Conservation (phyloP, 2,113 vertebrate species). For the Bujurquina vittata region DNA sequence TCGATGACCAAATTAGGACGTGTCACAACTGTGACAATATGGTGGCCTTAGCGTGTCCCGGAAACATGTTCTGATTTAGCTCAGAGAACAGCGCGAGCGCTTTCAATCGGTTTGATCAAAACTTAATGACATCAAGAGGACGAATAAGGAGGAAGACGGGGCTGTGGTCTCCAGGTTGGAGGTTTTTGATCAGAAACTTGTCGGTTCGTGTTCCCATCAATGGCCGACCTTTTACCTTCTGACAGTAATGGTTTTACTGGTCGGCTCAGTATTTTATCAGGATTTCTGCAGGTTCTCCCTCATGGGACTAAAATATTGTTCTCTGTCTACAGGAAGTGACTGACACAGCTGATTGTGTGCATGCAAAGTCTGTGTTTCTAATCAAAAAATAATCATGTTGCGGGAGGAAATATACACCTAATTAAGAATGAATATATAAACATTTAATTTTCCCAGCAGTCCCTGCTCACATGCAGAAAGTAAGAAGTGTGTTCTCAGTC, state of each 20-base stretch:
- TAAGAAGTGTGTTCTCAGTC: background rate
- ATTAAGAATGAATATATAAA: background rate
- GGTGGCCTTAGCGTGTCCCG: background rate
- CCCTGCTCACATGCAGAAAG: background rate
- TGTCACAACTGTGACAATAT: background rate
- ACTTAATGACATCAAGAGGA: background rate
- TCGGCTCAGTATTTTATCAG: background rate
- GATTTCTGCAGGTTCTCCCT: constrained; percentile 1
- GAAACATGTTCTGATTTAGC: constrained; percentile 15
- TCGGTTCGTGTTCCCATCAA: constrained; percentile 1
- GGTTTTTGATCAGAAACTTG: background rate
- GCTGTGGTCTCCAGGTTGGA: background rate
- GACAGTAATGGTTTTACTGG: background rate
- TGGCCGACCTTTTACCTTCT: background rate
- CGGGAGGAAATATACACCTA: background rate
- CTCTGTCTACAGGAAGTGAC: background rate
- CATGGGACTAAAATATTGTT: constrained; percentile 25
- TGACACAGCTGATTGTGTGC: background rate
- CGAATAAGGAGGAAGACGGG: background rate
- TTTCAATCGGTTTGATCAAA: constrained; percentile 5
- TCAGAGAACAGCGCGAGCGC: background rate
- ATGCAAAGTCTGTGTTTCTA: background rate
- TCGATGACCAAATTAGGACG: constrained; percentile 6
- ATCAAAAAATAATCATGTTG: constrained; percentile 4
- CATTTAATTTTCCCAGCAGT: background rate